Conservation (phyloP, 1,140 invertebrate species). For the Rhyzopertha dominica region DNA sequence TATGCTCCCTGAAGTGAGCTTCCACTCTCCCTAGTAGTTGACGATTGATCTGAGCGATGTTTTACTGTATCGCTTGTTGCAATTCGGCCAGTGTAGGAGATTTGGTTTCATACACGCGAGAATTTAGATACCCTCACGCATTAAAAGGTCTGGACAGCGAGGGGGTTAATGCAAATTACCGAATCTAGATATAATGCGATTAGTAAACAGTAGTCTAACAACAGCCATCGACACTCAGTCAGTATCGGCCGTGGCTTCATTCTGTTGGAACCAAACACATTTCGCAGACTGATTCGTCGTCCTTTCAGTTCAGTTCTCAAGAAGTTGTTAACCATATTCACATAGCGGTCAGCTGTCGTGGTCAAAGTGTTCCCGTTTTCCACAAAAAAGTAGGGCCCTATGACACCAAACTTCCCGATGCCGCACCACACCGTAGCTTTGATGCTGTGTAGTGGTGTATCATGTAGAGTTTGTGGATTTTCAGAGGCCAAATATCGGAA, state of each 20-base stretch:
- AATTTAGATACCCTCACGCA: too few species aligned
- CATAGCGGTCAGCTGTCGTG: constrained; percentile 13
- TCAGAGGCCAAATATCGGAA: constrained; percentile 11
- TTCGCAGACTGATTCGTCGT: too few species aligned
- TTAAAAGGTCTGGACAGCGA: too few species aligned
- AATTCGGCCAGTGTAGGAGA: too few species aligned
- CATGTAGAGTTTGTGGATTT: constrained; percentile 17
- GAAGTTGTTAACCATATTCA: constrained; percentile 15
- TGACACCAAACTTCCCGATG: constrained; percentile 14
- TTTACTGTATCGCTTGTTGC: too few species aligned
- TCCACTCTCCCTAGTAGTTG: too few species aligned
- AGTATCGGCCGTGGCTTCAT: background rate
- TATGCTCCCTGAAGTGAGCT: too few species aligned
- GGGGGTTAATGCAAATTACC: too few species aligned
- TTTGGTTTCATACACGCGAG: too few species aligned
- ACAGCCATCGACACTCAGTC: too few species aligned
- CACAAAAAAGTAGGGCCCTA: constrained; percentile 18
- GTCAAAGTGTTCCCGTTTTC: constrained; percentile 8
- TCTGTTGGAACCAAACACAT: background rate
- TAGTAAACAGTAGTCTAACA: background rate
- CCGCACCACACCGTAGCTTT: constrained; percentile 22
- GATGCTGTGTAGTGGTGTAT: constrained; percentile 19
- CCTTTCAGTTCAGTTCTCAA: constrained; percentile 8
- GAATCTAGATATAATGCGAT: background rate
- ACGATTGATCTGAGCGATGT: too few species aligned